Evolutionary conservation across 2,113 vertebrate genomes (phyloP).

Genomic region (Alouatta palliata): DNA sequence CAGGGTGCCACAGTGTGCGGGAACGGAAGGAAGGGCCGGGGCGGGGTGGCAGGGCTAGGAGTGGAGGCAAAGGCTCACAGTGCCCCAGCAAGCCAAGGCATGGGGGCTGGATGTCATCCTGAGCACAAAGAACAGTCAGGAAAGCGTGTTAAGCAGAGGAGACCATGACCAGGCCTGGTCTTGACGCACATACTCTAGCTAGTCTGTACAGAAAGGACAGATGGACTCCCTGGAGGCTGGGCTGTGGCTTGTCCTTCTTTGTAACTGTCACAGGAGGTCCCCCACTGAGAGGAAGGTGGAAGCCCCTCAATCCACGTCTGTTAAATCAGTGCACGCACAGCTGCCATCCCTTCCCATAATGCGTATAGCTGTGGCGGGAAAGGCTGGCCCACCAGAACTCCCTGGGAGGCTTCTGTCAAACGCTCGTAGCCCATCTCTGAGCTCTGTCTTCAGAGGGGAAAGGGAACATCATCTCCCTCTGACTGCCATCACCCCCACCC

Average conservation of each 20-base stretch:
- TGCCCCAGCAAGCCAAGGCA: too few species aligned
- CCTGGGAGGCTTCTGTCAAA: neutral
- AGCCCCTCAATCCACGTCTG: neutral
- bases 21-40: neutral
- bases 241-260: neutral
- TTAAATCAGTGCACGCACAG: neutral
- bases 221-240: neutral
- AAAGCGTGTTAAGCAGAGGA: neutral
- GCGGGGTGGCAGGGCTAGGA: rapidly evolving
- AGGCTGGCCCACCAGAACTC: neutral
- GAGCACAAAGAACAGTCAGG: neutral
- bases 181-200: neutral
- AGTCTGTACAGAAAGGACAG: neutral
- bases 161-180: neutral
- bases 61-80: neutral
- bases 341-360: neutral
- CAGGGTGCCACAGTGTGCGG: rapidly evolving
- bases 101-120: neutral
- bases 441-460: neutral
- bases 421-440: rapidly evolving
- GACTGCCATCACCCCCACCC: neutral
- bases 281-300: neutral
- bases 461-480: neutral
- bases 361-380: neutral
- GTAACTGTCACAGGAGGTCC: neutral